Conservation (phyloP, 2,797 vertebrate genomes). For the Macropus fuliginosus region DNA sequence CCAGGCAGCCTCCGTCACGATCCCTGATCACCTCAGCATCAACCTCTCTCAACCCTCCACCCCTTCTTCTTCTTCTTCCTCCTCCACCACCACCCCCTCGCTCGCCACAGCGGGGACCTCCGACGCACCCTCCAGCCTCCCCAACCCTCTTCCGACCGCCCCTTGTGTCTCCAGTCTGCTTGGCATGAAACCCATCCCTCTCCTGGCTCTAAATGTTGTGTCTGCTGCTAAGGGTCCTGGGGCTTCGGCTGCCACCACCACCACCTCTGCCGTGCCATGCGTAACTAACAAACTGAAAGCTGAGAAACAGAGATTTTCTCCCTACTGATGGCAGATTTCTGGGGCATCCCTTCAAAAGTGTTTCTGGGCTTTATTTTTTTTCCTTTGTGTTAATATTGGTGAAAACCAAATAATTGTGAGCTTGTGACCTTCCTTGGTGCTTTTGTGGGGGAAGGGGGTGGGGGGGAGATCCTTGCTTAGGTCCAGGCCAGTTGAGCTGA, state of each 20-base stretch:
- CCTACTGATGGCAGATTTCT: conserved; percentile 89
- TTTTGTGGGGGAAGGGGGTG: conserved; percentile 73
- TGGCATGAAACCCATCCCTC: conserved; percentile 98
- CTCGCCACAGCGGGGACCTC: conserved; percentile 92
- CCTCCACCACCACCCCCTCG: conserved; percentile 91
- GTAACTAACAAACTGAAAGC: conserved; percentile 93
- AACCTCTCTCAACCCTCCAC: conserved; percentile 94
- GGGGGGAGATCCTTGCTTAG: conserved; percentile 68
- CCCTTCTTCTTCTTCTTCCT: conserved; percentile 91
- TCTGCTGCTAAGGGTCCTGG: conserved; percentile 86
- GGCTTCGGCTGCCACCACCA: conserved; percentile 84
- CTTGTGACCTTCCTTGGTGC: conserved; percentile 81
- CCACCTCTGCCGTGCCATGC: conserved; percentile 84
- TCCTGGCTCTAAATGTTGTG: conserved; percentile 98
- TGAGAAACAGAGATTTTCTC: conserved; percentile 94
- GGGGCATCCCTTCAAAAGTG: conserved; percentile 76
- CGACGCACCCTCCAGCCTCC: conserved; percentile 92
- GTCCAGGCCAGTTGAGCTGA: conserved; percentile 76
- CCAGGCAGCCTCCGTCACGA: conserved; percentile 92
- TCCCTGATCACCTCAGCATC: conserved; percentile 94
- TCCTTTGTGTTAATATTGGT: conserved; percentile 78
- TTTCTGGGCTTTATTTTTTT: conserved; percentile 77
- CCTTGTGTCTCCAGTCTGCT: conserved; percentile 98
- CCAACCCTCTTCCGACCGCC: conserved; percentile 94
- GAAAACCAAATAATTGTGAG: conserved; percentile 83